Evolutionary conservation across 2,888 invertebrate genomes (phyloP).

Genomic region (Parnassius glacialis): DNA sequence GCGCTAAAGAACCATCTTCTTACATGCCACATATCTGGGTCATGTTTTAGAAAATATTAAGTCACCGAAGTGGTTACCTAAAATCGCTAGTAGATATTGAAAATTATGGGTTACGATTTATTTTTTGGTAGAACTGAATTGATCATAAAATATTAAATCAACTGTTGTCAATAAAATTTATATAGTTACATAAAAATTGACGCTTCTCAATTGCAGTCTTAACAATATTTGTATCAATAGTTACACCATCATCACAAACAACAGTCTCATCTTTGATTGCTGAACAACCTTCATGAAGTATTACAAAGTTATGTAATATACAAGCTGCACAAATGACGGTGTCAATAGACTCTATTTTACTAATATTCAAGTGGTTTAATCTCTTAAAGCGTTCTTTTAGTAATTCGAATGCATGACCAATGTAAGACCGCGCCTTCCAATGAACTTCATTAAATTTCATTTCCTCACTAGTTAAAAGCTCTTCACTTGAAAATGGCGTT

Average conservation of each 20-base stretch:
- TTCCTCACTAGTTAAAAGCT: slow-evolving; percentile 66
- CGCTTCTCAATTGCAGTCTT: slow-evolving; percentile 65
- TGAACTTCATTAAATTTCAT: slow-evolving; percentile 73
- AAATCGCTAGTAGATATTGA: too few species aligned
- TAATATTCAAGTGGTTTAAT: slow-evolving; percentile 59
- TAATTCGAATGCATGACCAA: slow-evolving; percentile 66
- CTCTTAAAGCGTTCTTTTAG: slow-evolving; percentile 63
- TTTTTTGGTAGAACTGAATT: too few species aligned
- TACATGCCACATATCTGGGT: too few species aligned
- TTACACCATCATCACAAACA: slow-evolving; percentile 60
- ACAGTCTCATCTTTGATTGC: slow-evolving; percentile 61
- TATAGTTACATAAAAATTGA: slow-evolving; percentile 71
- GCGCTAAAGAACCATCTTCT: too few species aligned
- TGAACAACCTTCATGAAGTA: slow-evolving; percentile 63
- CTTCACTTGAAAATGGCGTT: slow-evolving; percentile 66
- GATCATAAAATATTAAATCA: slow-evolving; percentile 11
- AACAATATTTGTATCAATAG: slow-evolving; percentile 60
- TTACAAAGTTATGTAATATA: slow-evolving; percentile 68
- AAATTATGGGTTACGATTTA: too few species aligned
- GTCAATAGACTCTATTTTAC: slow-evolving; percentile 53
- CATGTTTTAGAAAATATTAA: too few species aligned
- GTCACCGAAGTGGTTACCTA: too few species aligned
- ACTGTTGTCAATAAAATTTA: slow-evolving; percentile 58
- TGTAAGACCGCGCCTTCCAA: slow-evolving; percentile 63
- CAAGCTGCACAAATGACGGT: slow-evolving; percentile 61